Percentiles rank a stretch among this genome's conserved stretches.
Conservation (phyloP, 2,113 vertebrate genomes). For the Ammospiza caudacuta region DNA sequence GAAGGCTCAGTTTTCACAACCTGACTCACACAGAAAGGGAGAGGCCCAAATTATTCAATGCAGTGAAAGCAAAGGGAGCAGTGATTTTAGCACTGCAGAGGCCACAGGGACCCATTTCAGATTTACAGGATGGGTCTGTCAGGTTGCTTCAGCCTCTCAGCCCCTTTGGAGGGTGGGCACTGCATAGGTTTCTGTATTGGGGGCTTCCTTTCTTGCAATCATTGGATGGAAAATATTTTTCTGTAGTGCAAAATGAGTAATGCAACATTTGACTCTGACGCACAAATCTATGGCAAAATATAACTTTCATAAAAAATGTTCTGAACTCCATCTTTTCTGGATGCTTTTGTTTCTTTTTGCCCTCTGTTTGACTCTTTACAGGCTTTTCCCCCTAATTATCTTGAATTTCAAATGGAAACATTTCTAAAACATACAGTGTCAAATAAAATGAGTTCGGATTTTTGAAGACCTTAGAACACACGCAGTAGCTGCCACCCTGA, state of each 20-base stretch:
- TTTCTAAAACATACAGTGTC: neutral
- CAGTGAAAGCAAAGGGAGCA: neutral
- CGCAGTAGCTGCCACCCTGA: neutral
- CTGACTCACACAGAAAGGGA: neutral
- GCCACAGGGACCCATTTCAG: neutral
- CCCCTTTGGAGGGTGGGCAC: neutral
- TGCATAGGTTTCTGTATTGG: neutral
- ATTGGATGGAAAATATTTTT: neutral
- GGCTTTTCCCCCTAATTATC: neutral
- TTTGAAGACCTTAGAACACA: neutral
- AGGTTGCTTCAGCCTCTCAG: neutral
- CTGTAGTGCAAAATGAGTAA: neutral
- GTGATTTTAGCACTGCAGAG: neutral
- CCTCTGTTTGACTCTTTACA: neutral
- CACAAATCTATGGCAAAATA: neutral
- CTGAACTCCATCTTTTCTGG: neutral
- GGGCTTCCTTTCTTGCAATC: neutral
- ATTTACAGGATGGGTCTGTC: neutral
- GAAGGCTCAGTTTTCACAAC: constrained; percentile 39
- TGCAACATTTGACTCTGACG: neutral
- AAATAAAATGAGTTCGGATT: neutral
- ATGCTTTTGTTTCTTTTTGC: neutral
- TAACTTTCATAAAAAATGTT: neutral
- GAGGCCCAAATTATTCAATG: neutral
- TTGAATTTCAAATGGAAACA: neutral